These are phyloP conservation scores for Sebastolobus altivelis DNA, from an alignment of 2,797 vertebrate species.

Conservation along the genomic window DNA sequence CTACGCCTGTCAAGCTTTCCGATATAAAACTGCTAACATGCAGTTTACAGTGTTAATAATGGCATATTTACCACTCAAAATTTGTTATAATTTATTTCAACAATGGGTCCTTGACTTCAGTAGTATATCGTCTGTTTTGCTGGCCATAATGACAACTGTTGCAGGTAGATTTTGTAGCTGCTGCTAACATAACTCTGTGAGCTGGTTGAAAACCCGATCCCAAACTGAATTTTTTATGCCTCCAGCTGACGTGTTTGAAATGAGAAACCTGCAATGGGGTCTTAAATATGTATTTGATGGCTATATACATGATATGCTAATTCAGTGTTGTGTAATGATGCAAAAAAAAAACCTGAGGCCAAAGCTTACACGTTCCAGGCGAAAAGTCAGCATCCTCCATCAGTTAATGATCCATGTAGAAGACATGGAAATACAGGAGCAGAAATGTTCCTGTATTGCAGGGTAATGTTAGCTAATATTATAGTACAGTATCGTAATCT, in stretches of 20 bases:
- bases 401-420: conserved; percentile 2
- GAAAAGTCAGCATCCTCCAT: background rate
- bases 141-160: background rate
- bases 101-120: background rate
- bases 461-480: background rate
- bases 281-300: background rate
- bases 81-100: background rate
- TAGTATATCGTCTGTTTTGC: background rate
- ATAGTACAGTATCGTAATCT: background rate
- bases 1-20: background rate
- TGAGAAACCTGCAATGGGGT: background rate
- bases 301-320: background rate
- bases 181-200: background rate
- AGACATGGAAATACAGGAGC: background rate
- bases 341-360: background rate
- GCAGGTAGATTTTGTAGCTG: background rate
- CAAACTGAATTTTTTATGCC: background rate
- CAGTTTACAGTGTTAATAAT: background rate
- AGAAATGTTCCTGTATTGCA: background rate
- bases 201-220: background rate
- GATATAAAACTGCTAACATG: background rate
- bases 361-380: background rate
- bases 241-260: background rate
- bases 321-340: conserved; percentile 10
- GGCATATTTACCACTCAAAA: background rate